Evolutionary conservation across 2,888 invertebrate genomes (phyloP), one percentile per base, ranked within the genome.

Genomic region (Drosophila flavopinicola): DNA sequence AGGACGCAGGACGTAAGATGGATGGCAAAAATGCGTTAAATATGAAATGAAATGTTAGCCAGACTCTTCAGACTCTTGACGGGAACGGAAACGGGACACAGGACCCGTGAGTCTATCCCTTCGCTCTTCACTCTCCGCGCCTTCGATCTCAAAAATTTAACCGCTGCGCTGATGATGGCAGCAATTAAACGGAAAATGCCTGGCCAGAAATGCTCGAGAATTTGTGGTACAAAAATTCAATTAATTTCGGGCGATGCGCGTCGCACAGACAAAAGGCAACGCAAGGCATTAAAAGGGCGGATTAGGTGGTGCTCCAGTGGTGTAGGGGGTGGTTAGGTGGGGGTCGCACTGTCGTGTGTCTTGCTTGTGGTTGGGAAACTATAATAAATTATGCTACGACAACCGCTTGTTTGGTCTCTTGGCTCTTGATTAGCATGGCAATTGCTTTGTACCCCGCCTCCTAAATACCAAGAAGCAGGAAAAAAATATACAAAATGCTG

Each of bases 201-300:
- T 61, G 68, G 37, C 65, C 61, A 64, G 66, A 86, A 86, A 86
- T 82, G 63, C 66, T 82, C 60, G 56, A 79, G 80, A 82, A 86
- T 76, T 82, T 86, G 80, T 71, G 85, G 85, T 79, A 84, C 86
- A 82, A 86, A 82, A 82, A 86, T 82, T 82, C 80, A 82, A 82
- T 82, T 86, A 82, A 82, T 82, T 86, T 86, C 58, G 64, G 66
- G 68, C 61, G 41, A 57, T 49, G 56, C 67, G 53, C 48, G 25
- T 10, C 56, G 49, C 17, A 49, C 35, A 68, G 52, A 49, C 75
- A 71, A 71, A n/a, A n/a, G n/a, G n/a, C n/a, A n/a, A n/a, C n/a
- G n/a, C n/a, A n/a, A 60, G 42, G 56, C 42, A 54, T 33, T 38
- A 37, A 42, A n/a, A 20, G 23, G n/a, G 2, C 7, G 17, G 27